Conservation (phyloP, 2,888 invertebrate genomes). For the Scaeva pyrastri region DNA sequence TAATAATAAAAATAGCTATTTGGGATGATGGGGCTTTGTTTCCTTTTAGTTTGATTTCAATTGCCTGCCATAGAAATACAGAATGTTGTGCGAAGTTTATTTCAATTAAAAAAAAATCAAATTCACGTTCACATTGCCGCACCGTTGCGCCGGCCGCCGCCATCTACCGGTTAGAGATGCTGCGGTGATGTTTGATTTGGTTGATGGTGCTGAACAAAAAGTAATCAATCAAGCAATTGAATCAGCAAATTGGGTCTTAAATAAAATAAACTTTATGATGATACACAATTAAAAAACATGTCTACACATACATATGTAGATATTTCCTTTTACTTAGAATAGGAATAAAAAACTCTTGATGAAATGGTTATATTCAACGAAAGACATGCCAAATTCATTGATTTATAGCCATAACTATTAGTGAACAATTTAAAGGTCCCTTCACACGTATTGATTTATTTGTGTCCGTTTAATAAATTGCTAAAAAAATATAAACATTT, state of each 20-base stretch:
- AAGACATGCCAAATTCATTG: background rate
- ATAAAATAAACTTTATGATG: constrained; percentile 12
- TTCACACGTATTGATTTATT: background rate
- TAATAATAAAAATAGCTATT: constrained; percentile 43
- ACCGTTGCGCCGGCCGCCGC: no score
- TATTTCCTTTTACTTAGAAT: background rate
- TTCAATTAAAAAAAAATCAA: constrained; percentile 1
- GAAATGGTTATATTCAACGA: background rate
- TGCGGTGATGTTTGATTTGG: constrained; percentile 4
- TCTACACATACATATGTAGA: no score
- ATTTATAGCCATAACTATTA: no score
- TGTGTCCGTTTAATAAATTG: background rate
- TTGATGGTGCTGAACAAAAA: constrained; percentile 22
- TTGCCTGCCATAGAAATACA: constrained; percentile 25
- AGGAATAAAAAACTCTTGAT: background rate
- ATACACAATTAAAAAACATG: background rate
- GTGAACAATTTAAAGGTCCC: background rate
- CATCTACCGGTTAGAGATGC: no score
- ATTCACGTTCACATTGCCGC: background rate
- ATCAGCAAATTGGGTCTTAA: constrained; percentile 19
- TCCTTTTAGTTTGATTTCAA: constrained; percentile 19
- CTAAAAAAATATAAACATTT: no score
- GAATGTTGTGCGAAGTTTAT: constrained; percentile 18
- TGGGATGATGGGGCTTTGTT: constrained; percentile 21
- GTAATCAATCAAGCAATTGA: constrained; percentile 50